These are phyloP conservation scores for Suillia variegata DNA, from an alignment of 2,888 invertebrate genomes.

Conservation along the genomic window DNA sequence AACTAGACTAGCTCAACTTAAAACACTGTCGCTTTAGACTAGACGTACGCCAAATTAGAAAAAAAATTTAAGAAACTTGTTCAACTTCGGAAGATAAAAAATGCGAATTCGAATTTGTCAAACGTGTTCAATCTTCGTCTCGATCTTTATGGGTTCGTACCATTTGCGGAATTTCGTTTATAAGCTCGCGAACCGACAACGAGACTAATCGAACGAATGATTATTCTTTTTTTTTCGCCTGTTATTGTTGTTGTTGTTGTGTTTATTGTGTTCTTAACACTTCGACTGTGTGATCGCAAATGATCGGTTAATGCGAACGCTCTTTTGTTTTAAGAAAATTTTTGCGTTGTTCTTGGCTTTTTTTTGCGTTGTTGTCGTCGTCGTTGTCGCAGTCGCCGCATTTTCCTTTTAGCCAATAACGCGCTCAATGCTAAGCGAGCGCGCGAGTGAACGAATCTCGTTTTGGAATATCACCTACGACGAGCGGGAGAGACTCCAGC, in stretches of 20 bases:
- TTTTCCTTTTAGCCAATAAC: not conserved
- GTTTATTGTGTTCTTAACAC: constrained; percentile 53
- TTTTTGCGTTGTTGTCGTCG: too few relatives aligned
- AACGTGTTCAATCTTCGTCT: not conserved
- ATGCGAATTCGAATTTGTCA: constrained; percentile 13
- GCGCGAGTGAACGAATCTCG: not conserved
- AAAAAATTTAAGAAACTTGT: too few relatives aligned
- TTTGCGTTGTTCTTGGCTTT: not conserved
- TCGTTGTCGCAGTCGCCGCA: not conserved
- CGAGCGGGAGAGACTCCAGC: not conserved
- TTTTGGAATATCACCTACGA: not conserved
- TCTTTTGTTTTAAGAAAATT: not conserved
- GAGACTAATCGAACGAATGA: constrained; percentile 5
- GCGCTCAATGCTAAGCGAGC: not conserved
- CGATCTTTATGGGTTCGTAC: constrained; percentile 27
- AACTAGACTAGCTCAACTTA: too few relatives aligned
- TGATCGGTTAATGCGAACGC: constrained; percentile 31
- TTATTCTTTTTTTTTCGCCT: too few relatives aligned
- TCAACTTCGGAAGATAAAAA: constrained; percentile 23
- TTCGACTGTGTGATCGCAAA: constrained; percentile 50
- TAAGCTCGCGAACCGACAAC: constrained; percentile 29
- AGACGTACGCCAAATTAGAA: too few relatives aligned
- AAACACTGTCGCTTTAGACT: too few relatives aligned
- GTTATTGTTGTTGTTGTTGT: too few relatives aligned
- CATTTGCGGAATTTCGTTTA: constrained; percentile 25